phyloP scores from a whole-genome alignment of 2,113 vertebrate genomes.

The Grus americana region DNA sequence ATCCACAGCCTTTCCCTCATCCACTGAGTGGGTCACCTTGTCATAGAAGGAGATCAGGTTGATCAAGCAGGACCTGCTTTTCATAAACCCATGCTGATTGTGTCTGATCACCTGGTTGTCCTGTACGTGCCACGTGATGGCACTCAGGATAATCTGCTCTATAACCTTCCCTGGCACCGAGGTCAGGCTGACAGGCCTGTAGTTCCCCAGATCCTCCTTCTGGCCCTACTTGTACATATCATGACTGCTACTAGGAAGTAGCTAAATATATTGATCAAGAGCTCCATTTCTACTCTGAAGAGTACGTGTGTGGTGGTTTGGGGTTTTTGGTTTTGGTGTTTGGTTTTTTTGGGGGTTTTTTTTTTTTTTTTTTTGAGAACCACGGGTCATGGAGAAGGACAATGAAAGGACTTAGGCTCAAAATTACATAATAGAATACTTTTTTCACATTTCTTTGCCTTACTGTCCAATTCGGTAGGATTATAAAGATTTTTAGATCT shows the following conservation, averaged over 20 bases:
- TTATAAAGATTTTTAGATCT: not conserved
- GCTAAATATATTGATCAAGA: not conserved
- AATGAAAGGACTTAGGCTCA: not conserved
- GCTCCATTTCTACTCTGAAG: not conserved
- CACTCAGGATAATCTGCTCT: not conserved
- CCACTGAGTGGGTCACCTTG: too few relatives aligned
- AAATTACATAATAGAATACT: not conserved
- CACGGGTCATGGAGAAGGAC: not conserved
- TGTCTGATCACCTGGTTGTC: not conserved
- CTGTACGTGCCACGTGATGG: not conserved
- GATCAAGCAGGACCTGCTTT: not conserved
- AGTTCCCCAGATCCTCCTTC: not conserved
- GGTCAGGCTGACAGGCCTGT: not conserved
- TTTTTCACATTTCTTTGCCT: not conserved
- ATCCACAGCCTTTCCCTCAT: too few relatives aligned
- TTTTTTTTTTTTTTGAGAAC: not conserved
- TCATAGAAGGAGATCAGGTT: not conserved
- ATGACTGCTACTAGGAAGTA: not conserved
- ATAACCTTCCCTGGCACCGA: not conserved
- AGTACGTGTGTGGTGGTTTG: not conserved
- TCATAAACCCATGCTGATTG: not conserved
- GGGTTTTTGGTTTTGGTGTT: too few relatives aligned
- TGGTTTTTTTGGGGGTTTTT: not conserved
- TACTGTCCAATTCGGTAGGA: not conserved
- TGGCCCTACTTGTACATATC: not conserved